These are phyloP conservation scores for Tetramorium simillimum DNA, from an alignment of 1,140 invertebrate genomes.

Conservation along the genomic window DNA sequence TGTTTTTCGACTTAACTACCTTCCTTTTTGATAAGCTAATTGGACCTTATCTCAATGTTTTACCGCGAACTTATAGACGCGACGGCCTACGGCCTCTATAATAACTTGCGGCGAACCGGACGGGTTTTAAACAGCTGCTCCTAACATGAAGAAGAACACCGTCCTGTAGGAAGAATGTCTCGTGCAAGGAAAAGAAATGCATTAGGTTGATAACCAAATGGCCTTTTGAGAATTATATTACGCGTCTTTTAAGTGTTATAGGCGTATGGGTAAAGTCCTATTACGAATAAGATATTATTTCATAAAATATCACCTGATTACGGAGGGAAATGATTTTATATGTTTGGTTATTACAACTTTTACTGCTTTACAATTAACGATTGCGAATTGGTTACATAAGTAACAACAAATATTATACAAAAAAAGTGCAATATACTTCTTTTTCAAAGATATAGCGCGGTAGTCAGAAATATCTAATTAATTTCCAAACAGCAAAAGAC, in stretches of 20 bases:
- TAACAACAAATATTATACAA: background rate
- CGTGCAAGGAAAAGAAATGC: slow-evolving; percentile 9
- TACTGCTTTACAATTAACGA: background rate
- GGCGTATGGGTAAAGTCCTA: background rate
- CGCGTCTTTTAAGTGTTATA: slow-evolving; percentile 12
- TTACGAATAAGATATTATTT: slow-evolving; percentile 19
- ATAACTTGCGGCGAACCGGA: slow-evolving; percentile 29
- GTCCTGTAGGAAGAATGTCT: slow-evolving; percentile 1
- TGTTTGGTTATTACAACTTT: background rate
- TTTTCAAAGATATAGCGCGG: background rate
- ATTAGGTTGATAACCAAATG: slow-evolving; percentile 31
- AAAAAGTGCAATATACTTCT: background rate
- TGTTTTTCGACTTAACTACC: slow-evolving; percentile 9
- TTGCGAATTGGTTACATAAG: background rate
- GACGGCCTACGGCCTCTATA: slow-evolving; percentile 20
- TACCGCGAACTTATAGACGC: background rate
- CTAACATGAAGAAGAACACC: background rate
- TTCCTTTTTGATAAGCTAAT: slow-evolving; percentile 58
- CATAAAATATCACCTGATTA: background rate
- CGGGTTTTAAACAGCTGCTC: slow-evolving; percentile 42
- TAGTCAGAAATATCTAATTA: slow-evolving; percentile 1
- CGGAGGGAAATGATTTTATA: background rate
- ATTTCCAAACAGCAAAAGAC: background rate
- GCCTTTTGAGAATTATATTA: slow-evolving; percentile 19
- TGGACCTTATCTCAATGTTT: slow-evolving; percentile 44